Percentiles rank a stretch among this genome's conserved stretches.
These are phyloP conservation scores for Mylabris phalerata DNA, from an alignment of 1,140 invertebrate species.

Conservation along the genomic window DNA sequence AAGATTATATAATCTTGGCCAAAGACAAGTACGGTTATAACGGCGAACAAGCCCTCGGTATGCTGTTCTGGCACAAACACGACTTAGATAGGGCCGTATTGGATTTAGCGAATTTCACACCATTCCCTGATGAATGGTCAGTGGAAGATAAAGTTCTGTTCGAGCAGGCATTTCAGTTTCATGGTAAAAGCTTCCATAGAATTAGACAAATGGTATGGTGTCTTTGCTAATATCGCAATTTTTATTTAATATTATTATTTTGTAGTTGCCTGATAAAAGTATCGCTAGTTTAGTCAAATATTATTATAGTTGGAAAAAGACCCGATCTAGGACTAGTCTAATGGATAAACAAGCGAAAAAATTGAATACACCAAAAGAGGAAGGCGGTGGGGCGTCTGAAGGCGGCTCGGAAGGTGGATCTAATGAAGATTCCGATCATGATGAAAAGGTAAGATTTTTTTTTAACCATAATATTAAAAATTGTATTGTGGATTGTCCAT, in stretches of 20 bases:
- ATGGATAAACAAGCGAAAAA: constrained; percentile 86
- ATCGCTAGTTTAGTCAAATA: constrained; percentile 95
- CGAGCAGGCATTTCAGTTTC: constrained; percentile 96
- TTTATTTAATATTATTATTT: constrained; percentile 27
- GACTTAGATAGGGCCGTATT: constrained; percentile 85
- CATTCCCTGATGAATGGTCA: constrained; percentile 97
- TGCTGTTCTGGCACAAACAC: constrained; percentile 98
- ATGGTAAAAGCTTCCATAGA: constrained; percentile 96
- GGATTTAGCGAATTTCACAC: constrained; percentile 94
- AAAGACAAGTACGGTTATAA: constrained; percentile 98
- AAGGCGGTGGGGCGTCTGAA: constrained; percentile 45
- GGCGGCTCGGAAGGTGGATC: constrained; percentile 74
- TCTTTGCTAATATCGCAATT: neutral
- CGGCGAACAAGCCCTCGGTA: constrained; percentile 93
- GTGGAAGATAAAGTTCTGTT: constrained; percentile 97
- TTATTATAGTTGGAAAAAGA: constrained; percentile 98
- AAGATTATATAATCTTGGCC: constrained; percentile 90
- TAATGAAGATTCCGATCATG: constrained; percentile 80
- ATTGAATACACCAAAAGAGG: constrained; percentile 52
- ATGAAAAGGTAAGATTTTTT: constrained; percentile 68
- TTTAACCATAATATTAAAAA: too few species aligned
- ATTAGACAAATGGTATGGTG: constrained; percentile 88
- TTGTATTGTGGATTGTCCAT: too few species aligned
- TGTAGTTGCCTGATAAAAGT: constrained; percentile 89
- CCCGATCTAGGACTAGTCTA: constrained; percentile 79